phyloP scores from a whole-genome alignment of 2,797 vertebrate species.

The Sarcophilus harrisii region DNA sequence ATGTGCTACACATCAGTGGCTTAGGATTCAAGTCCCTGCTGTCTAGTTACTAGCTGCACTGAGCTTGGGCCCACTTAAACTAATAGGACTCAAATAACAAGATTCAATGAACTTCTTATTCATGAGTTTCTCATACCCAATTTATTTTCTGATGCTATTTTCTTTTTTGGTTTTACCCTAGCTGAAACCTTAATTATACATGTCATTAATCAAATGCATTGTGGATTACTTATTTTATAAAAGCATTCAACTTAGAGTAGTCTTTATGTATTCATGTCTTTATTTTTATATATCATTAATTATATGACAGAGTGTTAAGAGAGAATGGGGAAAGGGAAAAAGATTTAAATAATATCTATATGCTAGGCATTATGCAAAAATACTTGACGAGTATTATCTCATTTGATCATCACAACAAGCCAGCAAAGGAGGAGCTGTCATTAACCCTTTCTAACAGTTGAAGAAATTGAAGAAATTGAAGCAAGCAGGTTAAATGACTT shows the following conservation, averaged over 20 bases:
- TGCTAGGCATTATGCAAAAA: background rate
- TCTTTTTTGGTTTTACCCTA: conserved; percentile 24
- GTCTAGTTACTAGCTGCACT: background rate
- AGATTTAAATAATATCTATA: background rate
- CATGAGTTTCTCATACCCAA: background rate
- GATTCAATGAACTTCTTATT: background rate
- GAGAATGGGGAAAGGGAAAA: background rate
- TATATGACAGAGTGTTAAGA: background rate
- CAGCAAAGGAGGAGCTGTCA: background rate
- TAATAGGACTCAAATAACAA: background rate
- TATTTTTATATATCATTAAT: background rate
- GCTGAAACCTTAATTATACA: background rate
- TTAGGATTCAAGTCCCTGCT: background rate
- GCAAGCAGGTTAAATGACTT: too few relatives aligned
- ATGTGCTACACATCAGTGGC: background rate
- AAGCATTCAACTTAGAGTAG: background rate
- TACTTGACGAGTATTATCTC: background rate
- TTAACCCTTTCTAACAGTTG: background rate
- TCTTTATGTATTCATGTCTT: background rate
- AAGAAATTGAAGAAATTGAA: background rate
- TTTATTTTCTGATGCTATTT: conserved; percentile 6
- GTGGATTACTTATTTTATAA: background rate
- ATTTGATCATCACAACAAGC: background rate
- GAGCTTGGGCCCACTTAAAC: background rate
- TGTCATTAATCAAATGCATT: conserved; percentile 3